These are phyloP conservation scores for Eonycteris spelaea DNA, from an alignment of 2,113 vertebrate genomes.

Conservation along the genomic window DNA sequence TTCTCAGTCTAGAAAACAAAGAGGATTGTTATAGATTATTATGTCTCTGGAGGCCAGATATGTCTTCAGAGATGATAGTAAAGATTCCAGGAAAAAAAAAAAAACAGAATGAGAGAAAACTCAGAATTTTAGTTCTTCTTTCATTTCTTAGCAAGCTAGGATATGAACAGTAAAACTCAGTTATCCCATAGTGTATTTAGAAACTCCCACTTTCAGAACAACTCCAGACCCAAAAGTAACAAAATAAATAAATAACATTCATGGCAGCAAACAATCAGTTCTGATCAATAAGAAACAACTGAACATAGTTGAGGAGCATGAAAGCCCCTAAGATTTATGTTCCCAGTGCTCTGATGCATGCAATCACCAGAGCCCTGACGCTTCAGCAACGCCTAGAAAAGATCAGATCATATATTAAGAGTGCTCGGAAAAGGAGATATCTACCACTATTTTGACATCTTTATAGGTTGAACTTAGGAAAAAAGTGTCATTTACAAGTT, in stretches of 20 bases:
- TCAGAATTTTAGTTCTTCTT: neutral
- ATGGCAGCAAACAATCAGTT: neutral
- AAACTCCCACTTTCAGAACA: conserved; percentile 27
- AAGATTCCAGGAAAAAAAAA: neutral
- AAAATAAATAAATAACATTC: neutral
- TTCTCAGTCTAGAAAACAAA: neutral
- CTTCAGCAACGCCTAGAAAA: neutral
- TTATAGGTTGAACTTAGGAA: neutral
- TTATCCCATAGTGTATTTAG: neutral
- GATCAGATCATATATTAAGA: neutral
- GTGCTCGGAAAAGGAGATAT: neutral
- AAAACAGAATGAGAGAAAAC: neutral
- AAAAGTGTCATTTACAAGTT: neutral
- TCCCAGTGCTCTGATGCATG: neutral
- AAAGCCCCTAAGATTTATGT: neutral
- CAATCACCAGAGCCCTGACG: neutral
- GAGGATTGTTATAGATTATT: neutral
- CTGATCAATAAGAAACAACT: neutral
- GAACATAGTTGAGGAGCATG: neutral
- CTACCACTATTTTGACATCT: neutral
- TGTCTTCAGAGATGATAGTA: neutral
- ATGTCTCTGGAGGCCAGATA: neutral
- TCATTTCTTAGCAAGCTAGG: neutral
- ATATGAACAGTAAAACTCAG: neutral
- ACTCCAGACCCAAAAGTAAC: neutral